Base-by-base conservation (phyloP, 2,888 invertebrate species). In the Agrotis exclamationis region DNA sequence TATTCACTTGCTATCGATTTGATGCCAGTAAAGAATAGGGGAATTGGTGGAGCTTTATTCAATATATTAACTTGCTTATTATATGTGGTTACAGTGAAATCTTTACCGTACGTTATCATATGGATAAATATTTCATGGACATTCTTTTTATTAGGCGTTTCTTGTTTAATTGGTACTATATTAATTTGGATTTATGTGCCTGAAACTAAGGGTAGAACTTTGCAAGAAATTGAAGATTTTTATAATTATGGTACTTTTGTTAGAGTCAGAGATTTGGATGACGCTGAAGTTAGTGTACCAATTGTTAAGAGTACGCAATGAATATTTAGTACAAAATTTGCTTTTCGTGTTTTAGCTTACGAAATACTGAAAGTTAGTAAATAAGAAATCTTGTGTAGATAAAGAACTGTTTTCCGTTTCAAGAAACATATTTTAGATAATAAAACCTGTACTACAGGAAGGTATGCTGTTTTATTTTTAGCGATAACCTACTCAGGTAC, bases 11-110 rank as follows among this genome's bases (percentile, higher is more conserved):
- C 82, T 22, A 75, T 76, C 11, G 85, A 85, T 45, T 68, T 85
- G 1, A 84, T 85, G 68, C 85, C 85, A 11, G 85, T 85, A 9
- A 85, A 85, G 62, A 79, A 85, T 50, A 77, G 79, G 63, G 85
- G 84, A 0, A n/a, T 85, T 7, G 80, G 85, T 3, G 85, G 85
- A 0, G 33, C 69, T 0, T 58, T 84, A 13, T 85, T 73, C 16
- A 74, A 68, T 54, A 66, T 80, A 28, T 53, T 64, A 18, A 72
- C 80, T 1, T 82, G 84, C 20, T 62, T 80, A 9, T 59, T 76
- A 6, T 74, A 65, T 47, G 24, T 57, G 16, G 13, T 70, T 0
- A 72, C 82, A 14, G 66, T 80, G 0, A 85, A 85, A 66, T 54
- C 67, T 2, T 70, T 76, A 0, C 80, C 79, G 0, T 84, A 79